phyloP scores from a whole-genome alignment of 2,888 invertebrate genomes.

The Agrilus biguttatus region DNA sequence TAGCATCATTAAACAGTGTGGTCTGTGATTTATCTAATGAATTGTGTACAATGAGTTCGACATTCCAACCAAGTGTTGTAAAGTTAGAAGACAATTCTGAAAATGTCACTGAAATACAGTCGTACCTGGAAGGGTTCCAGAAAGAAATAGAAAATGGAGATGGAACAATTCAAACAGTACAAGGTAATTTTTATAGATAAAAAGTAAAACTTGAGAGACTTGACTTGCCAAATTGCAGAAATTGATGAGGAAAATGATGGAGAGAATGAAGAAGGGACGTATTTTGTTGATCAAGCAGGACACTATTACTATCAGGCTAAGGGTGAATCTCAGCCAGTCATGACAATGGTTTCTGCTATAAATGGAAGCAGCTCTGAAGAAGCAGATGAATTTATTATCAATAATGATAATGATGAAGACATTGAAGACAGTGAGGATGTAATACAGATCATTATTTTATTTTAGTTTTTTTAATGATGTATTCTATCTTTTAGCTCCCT shows the following conservation, averaged over 20 bases:
- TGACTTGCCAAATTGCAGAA: constrained; percentile 7
- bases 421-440: constrained; percentile 20
- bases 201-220: neutral
- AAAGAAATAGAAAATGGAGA: constrained; percentile 58
- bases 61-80: constrained; percentile 25
- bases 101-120: constrained; percentile 56
- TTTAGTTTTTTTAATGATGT: neutral
- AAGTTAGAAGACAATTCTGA: constrained; percentile 33
- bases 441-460: neutral
- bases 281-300: constrained; percentile 69
- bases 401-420: constrained; percentile 35
- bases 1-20: too few relatives aligned
- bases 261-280: constrained; percentile 50
- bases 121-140: constrained; percentile 68
- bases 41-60: constrained; percentile 25
- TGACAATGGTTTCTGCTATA: constrained; percentile 43
- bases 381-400: constrained; percentile 34
- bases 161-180: constrained; percentile 28
- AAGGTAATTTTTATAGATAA: constrained; percentile 24
- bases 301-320: constrained; percentile 70
- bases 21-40: neutral
- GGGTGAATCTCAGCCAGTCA: constrained; percentile 46
- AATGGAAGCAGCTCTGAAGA: constrained; percentile 29
- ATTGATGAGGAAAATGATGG: constrained; percentile 26
- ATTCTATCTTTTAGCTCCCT: constrained; percentile 1